A percentile compares a stretch with the other conserved stretches of the same genome.
Conservation (phyloP, 2,888 invertebrate genomes). For the Rhagonycha lutea region DNA sequence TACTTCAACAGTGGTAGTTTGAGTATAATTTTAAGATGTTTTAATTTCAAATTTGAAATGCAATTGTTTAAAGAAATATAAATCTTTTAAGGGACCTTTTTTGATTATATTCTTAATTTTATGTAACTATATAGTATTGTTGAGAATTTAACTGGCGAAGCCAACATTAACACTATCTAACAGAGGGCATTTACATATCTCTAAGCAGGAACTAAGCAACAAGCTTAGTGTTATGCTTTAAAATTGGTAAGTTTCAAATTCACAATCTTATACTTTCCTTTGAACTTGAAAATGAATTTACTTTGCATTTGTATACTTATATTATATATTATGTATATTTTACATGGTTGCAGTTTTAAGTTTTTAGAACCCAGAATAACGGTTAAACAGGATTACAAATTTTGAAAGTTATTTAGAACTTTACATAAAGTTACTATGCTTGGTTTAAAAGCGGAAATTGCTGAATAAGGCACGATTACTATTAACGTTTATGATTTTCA, state of each 20-base stretch:
- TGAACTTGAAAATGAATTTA: neutral
- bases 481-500: conserved; percentile 24
- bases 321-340: neutral
- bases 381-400: conserved; percentile 36
- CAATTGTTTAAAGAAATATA: no score
- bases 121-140: no score
- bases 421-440: conserved; percentile 28
- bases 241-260: neutral
- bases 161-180: no score
- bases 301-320: neutral
- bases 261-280: neutral
- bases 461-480: conserved; percentile 29
- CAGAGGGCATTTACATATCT: neutral
- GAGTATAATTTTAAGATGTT: no score
- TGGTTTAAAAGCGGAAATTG: conserved; percentile 32
- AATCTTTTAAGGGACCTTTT: no score
- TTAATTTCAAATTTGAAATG: no score
- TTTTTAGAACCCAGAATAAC: conserved; percentile 13
- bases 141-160: no score
- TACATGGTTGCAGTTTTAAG: neutral
- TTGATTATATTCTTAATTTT: no score
- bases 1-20: no score
- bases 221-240: neutral
- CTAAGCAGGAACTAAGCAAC: neutral
- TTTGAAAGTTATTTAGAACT: conserved; percentile 38